Evolutionary conservation across 2,888 invertebrate species (phyloP), one percentile per base, ranked within the genome.

Genomic region (Andrena bicolor): DNA sequence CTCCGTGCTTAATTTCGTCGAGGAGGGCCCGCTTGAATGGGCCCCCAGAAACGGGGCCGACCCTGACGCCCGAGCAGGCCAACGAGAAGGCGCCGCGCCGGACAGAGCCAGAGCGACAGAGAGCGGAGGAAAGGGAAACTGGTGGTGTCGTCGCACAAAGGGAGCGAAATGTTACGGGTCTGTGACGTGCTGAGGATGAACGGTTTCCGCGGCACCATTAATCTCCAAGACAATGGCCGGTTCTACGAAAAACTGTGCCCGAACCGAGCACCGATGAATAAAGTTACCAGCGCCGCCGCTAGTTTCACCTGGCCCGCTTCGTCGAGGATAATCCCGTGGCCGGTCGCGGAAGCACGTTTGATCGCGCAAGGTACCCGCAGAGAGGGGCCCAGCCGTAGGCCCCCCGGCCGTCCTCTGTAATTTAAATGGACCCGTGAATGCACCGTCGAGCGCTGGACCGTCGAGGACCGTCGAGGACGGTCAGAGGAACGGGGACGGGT

Each of bases 151-250:
- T 60, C 60, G 72, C 60, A 83, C 83, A 83, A 83, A 80, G 79
- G 83, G 69, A 75, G 69, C 83, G 83, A 72, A 83, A 83, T 83
- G 76, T 83, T 69, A 76, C 83, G 65, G 75, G 74, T 49, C 51
- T 49, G 66, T 35, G 64, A 8, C 49, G 41, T 48, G 76, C 30
- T 16, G 28, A 76, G 82, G 75, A 83, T 60, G 86, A 77, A 80
- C 81, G 80, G 82, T 79, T 76, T 83, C 80, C 86, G 84, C 78
- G 83, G 75, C 76, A 87, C 87, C 89, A 90, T 91, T 90, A 90
- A 89, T 90, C 90, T 89, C 85, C 87, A 77, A 83, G 88, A 90
- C 89, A 90, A 90, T 88, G 86, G 83, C 75, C 72, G 75, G 7
- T 90, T 90, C 90, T 85, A 82, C 90, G 90, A 90, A 89, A 83